Conservation (phyloP, 2,888 invertebrate species). For the Chaetogeoica ovagalla region DNA sequence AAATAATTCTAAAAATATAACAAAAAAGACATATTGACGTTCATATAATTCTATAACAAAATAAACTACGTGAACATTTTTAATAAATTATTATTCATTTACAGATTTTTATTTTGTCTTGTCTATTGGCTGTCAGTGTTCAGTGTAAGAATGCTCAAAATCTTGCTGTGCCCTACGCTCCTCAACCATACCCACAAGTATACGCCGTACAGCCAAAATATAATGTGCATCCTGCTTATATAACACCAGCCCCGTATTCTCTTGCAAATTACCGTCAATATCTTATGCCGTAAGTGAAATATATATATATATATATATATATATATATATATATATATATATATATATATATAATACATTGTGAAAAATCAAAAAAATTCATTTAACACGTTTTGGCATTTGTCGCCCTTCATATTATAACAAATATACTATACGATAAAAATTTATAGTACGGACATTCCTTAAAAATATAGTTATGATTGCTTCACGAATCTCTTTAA, state of each 20-base stretch:
- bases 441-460: too few species aligned
- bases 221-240: slow-evolving; percentile 20
- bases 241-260: slow-evolving; percentile 8
- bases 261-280: slow-evolving; percentile 16
- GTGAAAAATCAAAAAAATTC: background rate
- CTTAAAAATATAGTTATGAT: too few species aligned
- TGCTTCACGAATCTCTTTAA: too few species aligned
- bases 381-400: too few species aligned
- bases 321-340: too few species aligned
- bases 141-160: background rate
- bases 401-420: too few species aligned
- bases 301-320: too few species aligned
- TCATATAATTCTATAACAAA: too few species aligned
- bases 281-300: slow-evolving; percentile 31
- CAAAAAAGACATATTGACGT: too few species aligned
- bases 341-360: background rate
- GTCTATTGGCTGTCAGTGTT: slow-evolving; percentile 28
- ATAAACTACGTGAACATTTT: too few species aligned
- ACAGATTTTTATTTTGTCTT: slow-evolving; percentile 27
- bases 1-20: too few species aligned
- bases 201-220: slow-evolving; percentile 37
- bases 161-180: slow-evolving; percentile 31
- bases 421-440: too few species aligned
- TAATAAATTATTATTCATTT: background rate
- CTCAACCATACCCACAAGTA: slow-evolving; percentile 32